Percentiles rank a stretch among this genome's conserved stretches.
Evolutionary conservation across 2,113 vertebrate species (phyloP).

Genomic region (Melanostigma gelatinosum): DNA sequence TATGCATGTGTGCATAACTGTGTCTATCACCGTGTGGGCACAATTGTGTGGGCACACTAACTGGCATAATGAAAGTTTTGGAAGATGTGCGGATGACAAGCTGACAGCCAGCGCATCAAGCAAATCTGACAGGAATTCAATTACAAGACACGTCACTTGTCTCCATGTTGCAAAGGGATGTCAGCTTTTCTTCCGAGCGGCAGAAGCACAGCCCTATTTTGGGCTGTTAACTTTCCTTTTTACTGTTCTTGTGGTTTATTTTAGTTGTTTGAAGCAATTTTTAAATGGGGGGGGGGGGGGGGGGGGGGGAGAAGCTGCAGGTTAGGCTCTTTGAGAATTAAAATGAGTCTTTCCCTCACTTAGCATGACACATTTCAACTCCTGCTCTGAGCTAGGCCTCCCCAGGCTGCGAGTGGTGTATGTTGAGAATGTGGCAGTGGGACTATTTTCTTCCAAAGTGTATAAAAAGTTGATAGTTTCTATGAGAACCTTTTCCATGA

Average conservation of each 20-base stretch:
- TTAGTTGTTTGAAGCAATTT: slow-evolving; percentile 16
- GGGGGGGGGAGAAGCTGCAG: neutral
- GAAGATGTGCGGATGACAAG: slow-evolving; percentile 58
- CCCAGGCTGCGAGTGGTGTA: slow-evolving; percentile 16
- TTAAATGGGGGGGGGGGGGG: neutral
- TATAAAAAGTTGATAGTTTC: neutral
- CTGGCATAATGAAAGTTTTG: slow-evolving; percentile 65
- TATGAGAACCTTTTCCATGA: neutral
- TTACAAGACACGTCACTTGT: slow-evolving; percentile 65
- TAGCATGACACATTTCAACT: slow-evolving; percentile 28
- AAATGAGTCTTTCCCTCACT: slow-evolving; percentile 39
- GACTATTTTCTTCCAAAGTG: neutral
- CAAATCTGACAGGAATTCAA: slow-evolving; percentile 73
- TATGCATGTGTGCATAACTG: slow-evolving; percentile 17
- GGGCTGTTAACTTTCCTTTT: slow-evolving; percentile 32
- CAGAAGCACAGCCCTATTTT: slow-evolving; percentile 45
- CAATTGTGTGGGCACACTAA: slow-evolving; percentile 59
- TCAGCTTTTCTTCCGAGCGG: slow-evolving; percentile 36
- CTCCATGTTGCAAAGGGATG: slow-evolving; percentile 40
- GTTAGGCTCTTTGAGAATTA: slow-evolving; percentile 33
- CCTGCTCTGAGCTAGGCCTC: slow-evolving; percentile 45
- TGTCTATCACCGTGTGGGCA: slow-evolving; percentile 38
- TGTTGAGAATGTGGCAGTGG: neutral
- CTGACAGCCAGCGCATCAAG: slow-evolving; percentile 60
- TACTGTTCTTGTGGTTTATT: slow-evolving; percentile 21